phyloP scores from a whole-genome alignment of 2,797 vertebrate species.

The Danio tinwini region DNA sequence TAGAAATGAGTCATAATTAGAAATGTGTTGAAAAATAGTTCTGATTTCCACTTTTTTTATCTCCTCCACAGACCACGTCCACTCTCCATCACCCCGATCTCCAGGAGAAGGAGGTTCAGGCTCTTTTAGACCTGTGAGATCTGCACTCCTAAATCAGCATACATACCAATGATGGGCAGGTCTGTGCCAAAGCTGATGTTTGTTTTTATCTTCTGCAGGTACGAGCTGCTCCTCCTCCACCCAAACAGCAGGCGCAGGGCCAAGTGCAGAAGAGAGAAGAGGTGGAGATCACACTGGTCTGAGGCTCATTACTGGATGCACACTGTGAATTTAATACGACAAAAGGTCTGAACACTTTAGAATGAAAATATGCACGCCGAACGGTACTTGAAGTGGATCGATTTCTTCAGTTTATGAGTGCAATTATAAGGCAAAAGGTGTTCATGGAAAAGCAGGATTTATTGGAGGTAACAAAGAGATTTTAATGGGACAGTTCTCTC shows the following conservation, averaged over 20 bases:
- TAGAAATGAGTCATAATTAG: too few species aligned
- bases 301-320: slow-evolving; percentile 58
- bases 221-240: slow-evolving; percentile 90
- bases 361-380: slow-evolving; percentile 17
- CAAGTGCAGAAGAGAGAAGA: slow-evolving; percentile 92
- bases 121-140: slow-evolving; percentile 92
- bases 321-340: slow-evolving; percentile 39
- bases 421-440: not conserved
- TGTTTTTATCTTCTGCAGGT: slow-evolving; percentile 78
- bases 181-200: not conserved
- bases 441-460: slow-evolving; percentile 67
- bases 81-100: slow-evolving; percentile 82
- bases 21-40: too few species aligned
- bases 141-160: not conserved
- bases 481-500: slow-evolving; percentile 63
- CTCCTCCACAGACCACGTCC: slow-evolving; percentile 71
- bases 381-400: not conserved
- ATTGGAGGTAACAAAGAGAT: slow-evolving; percentile 52
- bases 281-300: slow-evolving; percentile 97
- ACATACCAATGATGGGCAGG: not conserved
- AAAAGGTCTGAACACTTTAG: slow-evolving; percentile 34
- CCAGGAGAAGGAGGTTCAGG: slow-evolving; percentile 81
- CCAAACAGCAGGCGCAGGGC: slow-evolving; percentile 90
- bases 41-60: not conserved
- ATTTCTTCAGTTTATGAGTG: not conserved